Conservation (phyloP, 2,888 invertebrate genomes). For the Seira musarum region DNA sequence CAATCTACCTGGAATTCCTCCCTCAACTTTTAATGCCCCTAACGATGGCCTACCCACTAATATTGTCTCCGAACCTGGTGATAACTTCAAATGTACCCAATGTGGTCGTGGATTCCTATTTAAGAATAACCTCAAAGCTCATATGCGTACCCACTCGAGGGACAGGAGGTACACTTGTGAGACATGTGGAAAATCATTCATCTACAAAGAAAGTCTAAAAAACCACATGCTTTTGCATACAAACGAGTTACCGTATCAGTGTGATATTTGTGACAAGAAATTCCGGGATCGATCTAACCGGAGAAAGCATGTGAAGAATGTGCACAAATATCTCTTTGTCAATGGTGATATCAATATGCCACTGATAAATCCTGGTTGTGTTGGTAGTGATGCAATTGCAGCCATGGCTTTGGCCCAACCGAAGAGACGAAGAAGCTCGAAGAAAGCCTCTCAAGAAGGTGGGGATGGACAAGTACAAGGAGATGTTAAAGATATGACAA, state of each 20-base stretch:
- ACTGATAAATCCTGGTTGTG: slow-evolving; percentile 33
- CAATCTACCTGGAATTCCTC: too few relatives aligned
- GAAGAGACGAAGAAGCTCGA: slow-evolving; percentile 48
- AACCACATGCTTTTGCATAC: slow-evolving; percentile 69
- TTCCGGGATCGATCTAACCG: slow-evolving; percentile 68
- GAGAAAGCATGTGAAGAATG: slow-evolving; percentile 69
- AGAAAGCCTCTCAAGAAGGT: slow-evolving; percentile 31
- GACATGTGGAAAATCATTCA: slow-evolving; percentile 68
- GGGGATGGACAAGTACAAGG: too few relatives aligned
- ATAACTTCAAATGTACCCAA: slow-evolving; percentile 67
- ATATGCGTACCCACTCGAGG: slow-evolving; percentile 69
- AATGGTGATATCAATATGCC: slow-evolving; percentile 65
- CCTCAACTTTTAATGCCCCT: too few relatives aligned
- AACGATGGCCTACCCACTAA: too few relatives aligned
- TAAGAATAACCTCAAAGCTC: slow-evolving; percentile 68
- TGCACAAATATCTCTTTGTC: slow-evolving; percentile 68
- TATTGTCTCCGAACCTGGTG: slow-evolving; percentile 39
- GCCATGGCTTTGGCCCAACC: slow-evolving; percentile 36
- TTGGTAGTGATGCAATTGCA: slow-evolving; percentile 5
- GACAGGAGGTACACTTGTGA: slow-evolving; percentile 69
- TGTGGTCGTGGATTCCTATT: slow-evolving; percentile 68
- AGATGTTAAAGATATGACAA: slow-evolving; percentile 44
- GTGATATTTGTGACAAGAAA: slow-evolving; percentile 68
- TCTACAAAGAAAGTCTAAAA: slow-evolving; percentile 69
- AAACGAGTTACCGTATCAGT: slow-evolving; percentile 67